Evolutionary conservation across 2,797 vertebrate species (phyloP), one percentile per base, ranked within the genome.

Genomic region (Amblyraja radiata): DNA sequence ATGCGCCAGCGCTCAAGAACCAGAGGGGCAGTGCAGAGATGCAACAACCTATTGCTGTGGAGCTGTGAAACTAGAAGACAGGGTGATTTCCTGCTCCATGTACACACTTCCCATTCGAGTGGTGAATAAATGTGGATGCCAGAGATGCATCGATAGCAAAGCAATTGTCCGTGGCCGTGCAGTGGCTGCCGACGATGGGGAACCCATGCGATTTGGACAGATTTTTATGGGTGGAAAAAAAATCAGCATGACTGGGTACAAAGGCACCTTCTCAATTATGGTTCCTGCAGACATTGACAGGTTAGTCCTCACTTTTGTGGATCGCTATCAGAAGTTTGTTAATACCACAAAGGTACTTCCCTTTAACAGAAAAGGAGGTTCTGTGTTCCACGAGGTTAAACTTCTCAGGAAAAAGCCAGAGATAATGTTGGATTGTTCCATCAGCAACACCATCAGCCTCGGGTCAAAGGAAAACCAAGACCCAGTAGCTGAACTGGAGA

Each of bases 271-370:
- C 95, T 98, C 98, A 9, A 94, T 99, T 93, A 97, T 98, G 0
- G 95, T 99, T 78, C 98, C 99, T 74, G 95, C 96, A 86, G 97
- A 98, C 93, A 99, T 96, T 0, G 97, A 98, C 93, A 97, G 99
- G 79, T 95, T 99, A 36, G 99, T 99, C 90, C 95, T 99, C 90
- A 99, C 98, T 0, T 99, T 99, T 0, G 98, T 99, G 2, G 99
- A 99, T 94, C 97, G 98, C 94, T 96, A 99, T 95, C 97, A 99
- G 93, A 99, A 98, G 95, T 99, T 99, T 92, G 97, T 99, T 94
- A 99, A 99, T 94, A 99, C 98, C 28, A 99, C 99, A 28, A 99
- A 99, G 95, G 98, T 99, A 80, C 96, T 99, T 76, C 97, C 98
- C 46, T 99, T 99, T 95, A 99, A 98, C 94, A 96, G 95, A 94